Conservation (phyloP, 2,113 vertebrate species). For the Myotis brandtii region DNA sequence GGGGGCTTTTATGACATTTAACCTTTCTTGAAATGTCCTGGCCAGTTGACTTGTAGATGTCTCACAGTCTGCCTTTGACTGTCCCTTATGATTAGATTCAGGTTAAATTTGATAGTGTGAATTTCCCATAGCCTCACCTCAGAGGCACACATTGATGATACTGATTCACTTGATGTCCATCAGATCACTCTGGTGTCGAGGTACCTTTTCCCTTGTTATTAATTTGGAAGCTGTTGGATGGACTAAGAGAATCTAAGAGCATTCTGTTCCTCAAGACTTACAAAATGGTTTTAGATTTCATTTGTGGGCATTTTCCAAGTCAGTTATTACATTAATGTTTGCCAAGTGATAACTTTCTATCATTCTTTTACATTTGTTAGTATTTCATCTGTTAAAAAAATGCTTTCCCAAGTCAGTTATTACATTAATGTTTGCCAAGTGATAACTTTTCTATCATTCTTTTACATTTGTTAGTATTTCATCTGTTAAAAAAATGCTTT, state of each 20-base stretch:
- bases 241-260: neutral
- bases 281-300: neutral
- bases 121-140: neutral
- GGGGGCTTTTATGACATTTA: neutral
- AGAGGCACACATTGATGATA: neutral
- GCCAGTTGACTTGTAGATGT: neutral
- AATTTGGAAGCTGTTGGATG: neutral
- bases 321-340: neutral
- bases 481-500: neutral
- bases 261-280: neutral
- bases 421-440: too few relatives aligned
- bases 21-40: neutral
- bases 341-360: neutral
- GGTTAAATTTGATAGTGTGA: neutral
- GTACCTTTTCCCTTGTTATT: neutral
- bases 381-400: neutral
- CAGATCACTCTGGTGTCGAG: neutral
- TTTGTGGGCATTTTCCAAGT: neutral
- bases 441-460: neutral
- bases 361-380: neutral
- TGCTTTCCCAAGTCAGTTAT: too few relatives aligned
- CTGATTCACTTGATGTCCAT: neutral
- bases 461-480: neutral
- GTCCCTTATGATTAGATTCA: neutral
- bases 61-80: neutral